These are phyloP conservation scores for Paratrypauchen microcephalus DNA, from an alignment of 2,797 vertebrate species.

Conservation along the genomic window DNA sequence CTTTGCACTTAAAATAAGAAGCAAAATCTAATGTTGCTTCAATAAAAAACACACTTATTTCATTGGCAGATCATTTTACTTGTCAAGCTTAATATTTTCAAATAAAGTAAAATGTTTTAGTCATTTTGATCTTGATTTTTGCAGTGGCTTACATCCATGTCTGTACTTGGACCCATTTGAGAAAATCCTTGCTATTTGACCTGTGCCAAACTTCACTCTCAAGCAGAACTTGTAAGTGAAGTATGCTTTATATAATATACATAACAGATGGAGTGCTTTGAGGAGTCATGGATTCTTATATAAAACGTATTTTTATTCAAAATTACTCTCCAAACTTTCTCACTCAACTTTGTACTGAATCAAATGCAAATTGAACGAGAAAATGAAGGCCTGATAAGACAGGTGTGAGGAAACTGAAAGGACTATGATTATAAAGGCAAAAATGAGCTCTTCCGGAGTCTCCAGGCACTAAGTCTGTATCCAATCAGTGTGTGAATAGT, in stretches of 20 bases:
- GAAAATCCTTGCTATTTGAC: slow-evolving; percentile 60
- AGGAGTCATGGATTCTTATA: slow-evolving; percentile 26
- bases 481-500: slow-evolving; percentile 70
- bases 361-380: slow-evolving; percentile 40
- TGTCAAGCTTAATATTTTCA: too few relatives aligned
- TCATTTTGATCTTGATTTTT: too few relatives aligned
- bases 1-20: too few relatives aligned
- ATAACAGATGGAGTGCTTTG: slow-evolving; percentile 18
- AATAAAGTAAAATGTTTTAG: too few relatives aligned
- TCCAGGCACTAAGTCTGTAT: slow-evolving; percentile 36
- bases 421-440: slow-evolving; percentile 65
- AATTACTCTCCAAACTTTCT: slow-evolving; percentile 51
- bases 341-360: slow-evolving; percentile 44
- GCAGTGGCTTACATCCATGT: slow-evolving; percentile 17
- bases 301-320: slow-evolving; percentile 51
- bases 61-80: too few relatives aligned
- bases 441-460: slow-evolving; percentile 57
- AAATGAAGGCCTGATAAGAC: slow-evolving; percentile 64
- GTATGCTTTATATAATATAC: too few relatives aligned
- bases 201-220: slow-evolving; percentile 61
- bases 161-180: slow-evolving; percentile 51
- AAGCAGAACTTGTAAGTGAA: slow-evolving; percentile 21
- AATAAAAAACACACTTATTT: too few relatives aligned
- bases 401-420: slow-evolving; percentile 61
- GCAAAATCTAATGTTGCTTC: too few relatives aligned